Evolutionary conservation across 2,888 invertebrate species (phyloP), one percentile per base, ranked within the genome.

Genomic region (Drosophila barbarae): DNA sequence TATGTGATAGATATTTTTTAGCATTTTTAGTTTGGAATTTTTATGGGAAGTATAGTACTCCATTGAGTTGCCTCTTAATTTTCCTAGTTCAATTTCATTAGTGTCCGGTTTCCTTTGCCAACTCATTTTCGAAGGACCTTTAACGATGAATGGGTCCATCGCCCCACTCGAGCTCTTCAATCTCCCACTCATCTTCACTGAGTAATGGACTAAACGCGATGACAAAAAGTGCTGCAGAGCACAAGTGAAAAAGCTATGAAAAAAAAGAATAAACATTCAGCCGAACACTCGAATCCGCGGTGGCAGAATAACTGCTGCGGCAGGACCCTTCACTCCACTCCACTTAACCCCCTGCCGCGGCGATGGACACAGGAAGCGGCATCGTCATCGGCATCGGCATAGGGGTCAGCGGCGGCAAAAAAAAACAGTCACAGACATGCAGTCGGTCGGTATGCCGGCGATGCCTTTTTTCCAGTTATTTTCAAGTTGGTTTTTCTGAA

Each of bases 151-250:
- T 15, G 44, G 60, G 56, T 61, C 66, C 74, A 71, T 64, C 69
- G 61, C 60, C 56, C 52, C 65, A 49, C 63, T 65, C 67, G 68
- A 67, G 64, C 74, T 61, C 71, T 68, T 71, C 66, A 66, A 59
- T 46, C 60, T 67, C 47, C 41, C 59, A 77, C 77, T 78, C 80
- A 73, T 77, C 73, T 69, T 71, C 57, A 55, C 58, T 57, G 67
- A 60, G 71, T 77, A 78, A 80, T 77, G 77, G 76, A 77, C 76
- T 77, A 69, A 66, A 74, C 56, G 21, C 51, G 60, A 67, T 60
- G 65, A 57, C 53, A 65, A 68, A 71, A 58, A 57, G 36, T 50
- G 39, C 30, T 34, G 21, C 13, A 42, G 39, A 26, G 23, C 52
- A 15, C 58, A 38, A 67, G 50, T 65, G 41, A 60, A 57, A 68